phyloP scores from a whole-genome alignment of 2,113 vertebrate species.

The Caranx ignobilis region DNA sequence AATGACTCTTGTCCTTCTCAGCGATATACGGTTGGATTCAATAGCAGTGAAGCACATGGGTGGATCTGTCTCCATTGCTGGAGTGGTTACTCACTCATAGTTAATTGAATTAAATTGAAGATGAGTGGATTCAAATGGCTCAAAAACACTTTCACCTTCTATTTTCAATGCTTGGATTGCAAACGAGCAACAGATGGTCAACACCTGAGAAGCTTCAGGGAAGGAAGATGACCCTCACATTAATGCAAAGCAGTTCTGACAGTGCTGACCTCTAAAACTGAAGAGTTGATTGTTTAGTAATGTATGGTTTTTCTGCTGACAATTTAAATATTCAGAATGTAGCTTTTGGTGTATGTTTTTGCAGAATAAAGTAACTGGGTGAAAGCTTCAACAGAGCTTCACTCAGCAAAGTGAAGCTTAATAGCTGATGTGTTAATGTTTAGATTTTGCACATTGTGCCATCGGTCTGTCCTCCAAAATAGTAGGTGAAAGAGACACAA shows the following conservation, averaged over 20 bases:
- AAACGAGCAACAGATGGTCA: slow-evolving; percentile 35
- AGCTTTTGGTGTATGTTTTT: neutral
- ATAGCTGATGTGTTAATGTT: neutral
- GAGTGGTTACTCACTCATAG: slow-evolving; percentile 2
- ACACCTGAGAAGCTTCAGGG: neutral
- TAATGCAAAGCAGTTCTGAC: neutral
- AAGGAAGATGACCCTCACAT: neutral
- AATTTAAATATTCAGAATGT: neutral
- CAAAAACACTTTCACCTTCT: slow-evolving; percentile 11
- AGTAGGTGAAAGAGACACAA: slow-evolving; percentile 7
- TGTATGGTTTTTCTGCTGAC: neutral
- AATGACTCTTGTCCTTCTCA: neutral
- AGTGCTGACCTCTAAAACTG: neutral
- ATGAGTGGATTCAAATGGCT: slow-evolving; percentile 10
- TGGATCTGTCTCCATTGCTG: neutral
- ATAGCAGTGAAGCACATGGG: neutral
- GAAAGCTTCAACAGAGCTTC: neutral
- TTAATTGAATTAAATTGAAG: slow-evolving; percentile 15
- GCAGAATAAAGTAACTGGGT: neutral
- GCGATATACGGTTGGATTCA: neutral
- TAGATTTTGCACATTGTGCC: neutral
- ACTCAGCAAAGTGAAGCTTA: neutral
- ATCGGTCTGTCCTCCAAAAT: neutral
- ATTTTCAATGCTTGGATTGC: slow-evolving; percentile 20
- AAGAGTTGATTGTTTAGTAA: neutral